phyloP scores from a whole-genome alignment of 2,888 invertebrate species.

The Cephus nigrinus region DNA sequence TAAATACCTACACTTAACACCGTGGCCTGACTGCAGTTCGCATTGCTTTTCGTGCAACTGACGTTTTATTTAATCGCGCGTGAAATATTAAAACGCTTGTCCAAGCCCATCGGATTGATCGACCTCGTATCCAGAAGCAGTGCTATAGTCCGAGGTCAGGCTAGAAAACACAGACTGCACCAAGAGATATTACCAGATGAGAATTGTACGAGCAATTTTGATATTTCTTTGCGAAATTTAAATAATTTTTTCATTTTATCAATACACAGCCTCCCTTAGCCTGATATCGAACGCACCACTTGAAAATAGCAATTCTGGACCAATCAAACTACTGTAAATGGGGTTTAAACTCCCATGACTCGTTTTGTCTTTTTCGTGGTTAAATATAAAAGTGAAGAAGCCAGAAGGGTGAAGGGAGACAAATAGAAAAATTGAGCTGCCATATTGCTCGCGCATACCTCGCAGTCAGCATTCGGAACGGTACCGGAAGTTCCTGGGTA shows the following conservation, averaged over 20 bases:
- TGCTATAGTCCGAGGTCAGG: neutral
- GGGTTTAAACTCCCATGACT: too few relatives aligned
- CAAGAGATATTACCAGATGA: neutral
- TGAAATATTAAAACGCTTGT: conserved; percentile 5
- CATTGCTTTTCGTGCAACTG: conserved; percentile 4
- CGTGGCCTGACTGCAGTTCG: neutral
- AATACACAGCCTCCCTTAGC: neutral
- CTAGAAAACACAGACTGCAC: neutral
- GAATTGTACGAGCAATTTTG: neutral
- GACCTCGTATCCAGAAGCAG: neutral
- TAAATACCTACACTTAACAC: conserved; percentile 3
- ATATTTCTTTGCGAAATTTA: neutral
- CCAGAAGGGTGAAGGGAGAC: too few relatives aligned
- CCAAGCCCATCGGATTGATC: neutral
- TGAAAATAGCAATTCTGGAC: neutral
- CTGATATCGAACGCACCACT: neutral
- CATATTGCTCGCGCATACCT: neutral
- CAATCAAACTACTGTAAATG: too few relatives aligned
- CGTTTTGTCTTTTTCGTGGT: neutral
- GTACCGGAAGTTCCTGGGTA: neutral
- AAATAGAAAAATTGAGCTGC: neutral
- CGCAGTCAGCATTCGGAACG: neutral
- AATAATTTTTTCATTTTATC: neutral
- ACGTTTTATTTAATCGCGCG: conserved; percentile 7
- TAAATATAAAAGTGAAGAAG: neutral